Evolutionary conservation across 1,140 invertebrate genomes (phyloP), one percentile per base, ranked within the genome.

Genomic region (Diorhabda sublineata): DNA sequence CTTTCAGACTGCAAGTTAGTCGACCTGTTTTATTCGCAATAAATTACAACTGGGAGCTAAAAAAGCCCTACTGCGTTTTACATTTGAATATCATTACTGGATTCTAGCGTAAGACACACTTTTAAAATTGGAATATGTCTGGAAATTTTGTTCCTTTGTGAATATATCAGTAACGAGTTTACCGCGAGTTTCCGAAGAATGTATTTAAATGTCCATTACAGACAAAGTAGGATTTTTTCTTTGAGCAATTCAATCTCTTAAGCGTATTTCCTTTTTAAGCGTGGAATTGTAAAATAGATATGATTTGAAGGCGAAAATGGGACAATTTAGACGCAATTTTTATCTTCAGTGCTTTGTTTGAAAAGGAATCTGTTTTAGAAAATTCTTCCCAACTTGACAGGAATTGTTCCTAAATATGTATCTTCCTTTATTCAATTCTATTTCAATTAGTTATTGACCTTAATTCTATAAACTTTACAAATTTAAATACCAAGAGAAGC

Each of bases 91-190:
- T n/a, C 47, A 52, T 52, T 52, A 52, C 6, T 6, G n/a, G n/a
- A n/a, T 52, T 52, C 2, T n/a, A 6, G 2, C n/a, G 47, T 52
- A 52, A 52, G 47, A 52, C 47, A 52, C 47, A 52, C 47, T 52
- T 52, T 52, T 52, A 52, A 52, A 52, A 52, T 52, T 52, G 47
- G n/a, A 52, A 52, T 52, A 52, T 52, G 47, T n/a, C n/a, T 52
- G 47, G n/a, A 52, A 8, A 52, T 52, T 52, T 52, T 52, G 6
- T 6, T 52, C n/a, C 47, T 52, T 52, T 52, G 47, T 52, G 47
- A 52, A 52, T 8, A n/a, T 8, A n/a, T 6, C 47, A 52, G 47
- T 52, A 52, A 52, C 26, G 26, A 26, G 26, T 26, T 26, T 26
- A 26, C 26, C 26, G n/a, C 47, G 47, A 52, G 47, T 52, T 52